Base-by-base conservation (phyloP, 2,888 invertebrate species). In the Xylophagus ater region DNA sequence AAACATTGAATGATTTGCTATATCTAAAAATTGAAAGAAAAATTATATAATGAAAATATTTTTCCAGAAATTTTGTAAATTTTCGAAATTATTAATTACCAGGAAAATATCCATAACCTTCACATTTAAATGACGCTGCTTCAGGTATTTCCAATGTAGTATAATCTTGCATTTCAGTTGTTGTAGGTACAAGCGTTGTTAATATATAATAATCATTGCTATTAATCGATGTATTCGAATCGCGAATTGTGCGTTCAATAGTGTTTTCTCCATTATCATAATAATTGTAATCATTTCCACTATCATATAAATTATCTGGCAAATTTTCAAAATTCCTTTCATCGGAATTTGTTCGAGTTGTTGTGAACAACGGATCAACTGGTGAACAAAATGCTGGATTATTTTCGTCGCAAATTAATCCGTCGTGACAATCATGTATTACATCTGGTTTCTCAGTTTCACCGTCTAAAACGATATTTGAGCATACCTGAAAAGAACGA, bases 331-430 rank as follows among this genome's bases (percentile, higher is more conserved):
- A 12, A 9, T 40, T 38, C 14, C 30, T 32, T 2, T 25, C 13
- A 4, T 17, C 19, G 9, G 4, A 15, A 31, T 10, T 10, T 15
- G 34, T 34, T 3, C 9, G 10, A 5, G 38, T n/a, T n/a, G n/a
- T 35, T n/a, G 38, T 38, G 14, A 34, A 19, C 5, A 19, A 14
- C 10, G 31, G 9, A 31, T 50, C 49, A 9, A 37, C 32, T 10
- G 50, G 47, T 4, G 48, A 47, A 44, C 51, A 52, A 41, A 40
- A 52, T 10, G 49, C 47, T 3, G 48, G 47, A 44, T 52, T 52
- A 19, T 52, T 47, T 38, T 51, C 52, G 37, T 52, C 52, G 31
- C 52, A 52, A 2, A 23, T 12, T 10, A 25, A 47, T 9, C 44
- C 44, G 8, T 47, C 43, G 2, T 40, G 38, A 19, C 51, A 51